Base-by-base conservation (phyloP, 2,113 vertebrate genomes). In the Scomber colias region DNA sequence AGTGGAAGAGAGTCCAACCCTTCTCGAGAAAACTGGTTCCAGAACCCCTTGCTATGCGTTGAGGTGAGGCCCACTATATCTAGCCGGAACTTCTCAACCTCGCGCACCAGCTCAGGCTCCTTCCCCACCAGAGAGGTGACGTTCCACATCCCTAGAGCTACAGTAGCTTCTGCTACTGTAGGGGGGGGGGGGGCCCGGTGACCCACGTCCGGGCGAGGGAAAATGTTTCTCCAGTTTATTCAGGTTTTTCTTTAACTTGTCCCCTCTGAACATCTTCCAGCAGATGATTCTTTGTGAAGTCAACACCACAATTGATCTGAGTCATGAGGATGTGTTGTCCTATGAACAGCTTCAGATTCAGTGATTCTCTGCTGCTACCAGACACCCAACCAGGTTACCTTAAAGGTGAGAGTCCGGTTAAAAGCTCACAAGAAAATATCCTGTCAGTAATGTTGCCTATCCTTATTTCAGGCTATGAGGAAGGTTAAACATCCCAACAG, bases 361-460 rank as follows among this genome's bases (percentile, higher is more conserved):
- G 51, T 45, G 35, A 75, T 46, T n/a, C 59, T 11, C 50, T 71
- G 64, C n/a, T 80, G 57, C 68, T 49, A 27, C 81, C 81, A 80
- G 79, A 77, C 72, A 70, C 61, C 70, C 78, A 61, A 31, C 59
- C 54, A 40, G 15, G 31, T 66, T 60, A 71, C 66, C 50, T 60
- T 27, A 17, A 81, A 78, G 76, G 88, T 85, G 77, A 82, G 21
- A 57, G 48, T 82, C 59, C 31, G 46, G 35, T 83, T 15, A 4
- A 48, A 55, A 56, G 10, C 31, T 63, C n/a, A 30, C 15, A 5
- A 15, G 15, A 66, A 5, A 64, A 48, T 11, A 68, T 54, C 35
- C 15, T 16, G 13, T 2, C 15, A 46, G 4, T 65, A 31, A 46
- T 10, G 17, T 8, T 50, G 4, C n/a, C 17, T 62, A 49, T 59